These are phyloP conservation scores for Heliconius himera DNA, from an alignment of 1,140 invertebrate species.

Conservation along the genomic window DNA sequence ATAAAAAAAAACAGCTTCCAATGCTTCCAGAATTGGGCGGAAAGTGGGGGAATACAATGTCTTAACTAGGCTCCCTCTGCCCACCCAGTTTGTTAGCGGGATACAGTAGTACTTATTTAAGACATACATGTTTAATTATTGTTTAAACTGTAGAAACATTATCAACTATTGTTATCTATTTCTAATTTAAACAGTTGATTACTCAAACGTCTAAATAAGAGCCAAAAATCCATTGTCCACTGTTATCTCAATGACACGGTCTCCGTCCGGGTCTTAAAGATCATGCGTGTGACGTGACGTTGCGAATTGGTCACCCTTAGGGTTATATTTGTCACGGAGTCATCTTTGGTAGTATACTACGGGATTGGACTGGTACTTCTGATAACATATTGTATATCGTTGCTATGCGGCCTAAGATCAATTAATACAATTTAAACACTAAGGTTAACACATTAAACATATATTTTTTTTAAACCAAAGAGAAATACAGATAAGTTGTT, in stretches of 20 bases:
- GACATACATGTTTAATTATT: neutral
- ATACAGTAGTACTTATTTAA: neutral
- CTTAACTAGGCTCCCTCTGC: too few relatives aligned
- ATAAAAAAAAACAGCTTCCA: too few relatives aligned
- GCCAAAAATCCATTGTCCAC: neutral
- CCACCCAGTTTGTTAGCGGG: too few relatives aligned
- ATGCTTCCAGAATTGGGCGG: too few relatives aligned
- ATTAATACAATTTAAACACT: neutral
- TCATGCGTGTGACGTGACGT: constrained; percentile 1
- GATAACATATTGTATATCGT: neutral
- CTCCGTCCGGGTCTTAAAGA: constrained; percentile 8
- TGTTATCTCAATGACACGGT: constrained; percentile 19
- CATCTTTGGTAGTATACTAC: constrained; percentile 19
- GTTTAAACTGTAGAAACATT: neutral
- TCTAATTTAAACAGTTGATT: constrained; percentile 10
- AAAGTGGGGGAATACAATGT: too few relatives aligned
- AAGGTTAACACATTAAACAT: neutral
- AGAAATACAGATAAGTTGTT: neutral
- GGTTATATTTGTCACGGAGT: constrained; percentile 15
- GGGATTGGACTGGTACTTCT: neutral
- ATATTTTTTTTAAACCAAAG: neutral
- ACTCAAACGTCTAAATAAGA: neutral
- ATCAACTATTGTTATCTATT: neutral
- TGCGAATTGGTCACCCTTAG: constrained; percentile 17
- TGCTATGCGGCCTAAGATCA: neutral